Conservation (phyloP, 1,140 invertebrate species). For the Trinorchestia longiramus region DNA sequence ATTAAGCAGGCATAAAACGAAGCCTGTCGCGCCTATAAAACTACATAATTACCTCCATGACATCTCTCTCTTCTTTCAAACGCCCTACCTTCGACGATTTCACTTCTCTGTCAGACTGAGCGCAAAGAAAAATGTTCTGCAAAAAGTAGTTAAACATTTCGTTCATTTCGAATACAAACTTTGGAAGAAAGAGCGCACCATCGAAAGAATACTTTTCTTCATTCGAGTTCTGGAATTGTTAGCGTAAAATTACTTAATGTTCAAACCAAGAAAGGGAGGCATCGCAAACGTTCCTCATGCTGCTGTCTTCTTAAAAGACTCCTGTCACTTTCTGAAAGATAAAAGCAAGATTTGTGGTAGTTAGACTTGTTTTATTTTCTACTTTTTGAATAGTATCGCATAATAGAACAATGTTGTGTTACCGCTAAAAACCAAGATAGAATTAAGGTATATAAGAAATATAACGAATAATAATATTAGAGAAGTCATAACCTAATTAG, state of each 20-base stretch:
- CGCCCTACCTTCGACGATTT: background rate
- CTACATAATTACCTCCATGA: constrained; percentile 40
- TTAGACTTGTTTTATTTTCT: too few relatives aligned
- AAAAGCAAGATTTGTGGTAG: background rate
- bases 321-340: background rate
- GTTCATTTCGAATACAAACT: background rate
- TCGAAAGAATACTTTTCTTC: background rate
- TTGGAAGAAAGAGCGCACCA: background rate
- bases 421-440: too few relatives aligned
- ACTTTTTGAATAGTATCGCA: too few relatives aligned
- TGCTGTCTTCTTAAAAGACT: background rate
- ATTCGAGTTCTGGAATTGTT: background rate
- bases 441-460: too few relatives aligned
- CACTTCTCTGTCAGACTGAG: background rate
- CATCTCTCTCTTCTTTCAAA: constrained; percentile 25
- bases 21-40: constrained; percentile 53
- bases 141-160: background rate
- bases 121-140: background rate
- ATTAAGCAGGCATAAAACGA: constrained; percentile 43
- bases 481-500: too few relatives aligned
- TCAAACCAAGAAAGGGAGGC: background rate
- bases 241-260: background rate
- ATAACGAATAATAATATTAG: too few relatives aligned
- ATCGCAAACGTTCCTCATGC: background rate
- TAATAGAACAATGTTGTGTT: too few relatives aligned